Evolutionary conservation across 92 coral and sea anemone species (phyloP), one percentile per base, ranked within the genome.

Genomic region (Pocillopora grandis): DNA sequence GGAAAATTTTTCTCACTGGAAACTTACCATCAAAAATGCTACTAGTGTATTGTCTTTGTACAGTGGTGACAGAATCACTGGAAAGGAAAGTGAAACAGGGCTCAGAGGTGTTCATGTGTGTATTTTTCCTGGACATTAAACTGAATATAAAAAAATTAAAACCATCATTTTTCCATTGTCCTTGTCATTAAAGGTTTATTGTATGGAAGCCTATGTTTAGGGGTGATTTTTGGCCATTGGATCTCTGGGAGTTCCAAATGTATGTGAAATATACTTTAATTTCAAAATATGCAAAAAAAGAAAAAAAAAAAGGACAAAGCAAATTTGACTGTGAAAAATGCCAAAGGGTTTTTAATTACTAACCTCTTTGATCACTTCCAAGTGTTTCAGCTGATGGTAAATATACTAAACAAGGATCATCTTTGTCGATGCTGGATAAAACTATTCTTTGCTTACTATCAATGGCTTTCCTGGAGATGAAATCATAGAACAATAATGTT

Each of bases 21-120:
- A 48, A 72, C 92, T 80, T 90, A 90, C 98, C 90, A 92, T 72
- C 52, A 90, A 12, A 70, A 94, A 76, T 59, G 79, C 84, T 27
- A 92, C 87, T 71, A 90, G 80, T 83, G 88, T 93, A 58, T 79
- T 90, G 71, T 90, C 90, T 75, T 85, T 82, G 76, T 86, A 71
- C 49, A 96, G 86, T 60, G 98, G 98, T 78, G 93, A 92, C 82
- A 94, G 76, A 75, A 87, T 86, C 55, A 90, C 98, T 96, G 80
- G 23, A 81, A 71, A 75, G 58, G 31, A 90, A 68, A 17, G 18
- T 62, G 8, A 18, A 2, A 20, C 31, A 14, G 21, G 7, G 33
- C 12, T 31, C n/a, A 20, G 33, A 21, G 11, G 15, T 66, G 0
- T 0, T 6, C 7, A 1, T 1, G 33, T 9, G 12, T 66, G 8